Base-by-base conservation (phyloP, 2,797 vertebrate genomes). In the Macroramphosus scolopax region DNA sequence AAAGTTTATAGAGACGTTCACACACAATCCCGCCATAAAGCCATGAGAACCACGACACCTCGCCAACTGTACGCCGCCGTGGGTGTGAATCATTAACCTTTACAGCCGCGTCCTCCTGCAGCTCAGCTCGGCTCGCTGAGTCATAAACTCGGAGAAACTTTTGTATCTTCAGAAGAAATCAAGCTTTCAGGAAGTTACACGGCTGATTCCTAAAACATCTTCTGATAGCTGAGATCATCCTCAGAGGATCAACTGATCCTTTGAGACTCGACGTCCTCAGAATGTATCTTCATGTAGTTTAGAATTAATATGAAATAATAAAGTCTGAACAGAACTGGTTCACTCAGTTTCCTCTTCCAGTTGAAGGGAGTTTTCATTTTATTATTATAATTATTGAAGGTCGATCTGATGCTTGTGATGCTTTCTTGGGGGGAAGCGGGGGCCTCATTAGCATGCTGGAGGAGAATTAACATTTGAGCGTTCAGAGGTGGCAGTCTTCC, bases 11-110 rank as follows among this genome's bases (percentile, higher is more conserved):
- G 51, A 47, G 13, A 22, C 42, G 1, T 44, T 53, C 51, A 55
- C 36, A 50, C 60, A 54, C 38, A 49, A 28, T 5, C 1, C 9
- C 10, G 5, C 38, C 46, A 58, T 72, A 70, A 75, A 78, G 18
- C 14, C 70, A 33, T 53, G 61, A 77, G 73, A 74, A 72, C 57
- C 4, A 1, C 1, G 6, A 61, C 44, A 51, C 51, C 51, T 63
- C 17, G 1, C 3, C 28, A 1, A 44, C 47, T 63, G 52, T 44
- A n/a, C 5, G 9, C 54, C 0, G n/a, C 52, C 15, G 50, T 30
- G 26, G 22, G 33, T 53, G 34, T 49, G 13, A 65, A 69, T 67
- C 31, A 74, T 75, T 74, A 72, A 72, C 58, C 34, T 76, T 80
- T 72, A 76, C 57, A 5, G 59, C 63, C 35, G 9, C 8, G 2